These are phyloP conservation scores for Drosophila watanabei DNA, from an alignment of 1,140 invertebrate species.

Conservation along the genomic window DNA sequence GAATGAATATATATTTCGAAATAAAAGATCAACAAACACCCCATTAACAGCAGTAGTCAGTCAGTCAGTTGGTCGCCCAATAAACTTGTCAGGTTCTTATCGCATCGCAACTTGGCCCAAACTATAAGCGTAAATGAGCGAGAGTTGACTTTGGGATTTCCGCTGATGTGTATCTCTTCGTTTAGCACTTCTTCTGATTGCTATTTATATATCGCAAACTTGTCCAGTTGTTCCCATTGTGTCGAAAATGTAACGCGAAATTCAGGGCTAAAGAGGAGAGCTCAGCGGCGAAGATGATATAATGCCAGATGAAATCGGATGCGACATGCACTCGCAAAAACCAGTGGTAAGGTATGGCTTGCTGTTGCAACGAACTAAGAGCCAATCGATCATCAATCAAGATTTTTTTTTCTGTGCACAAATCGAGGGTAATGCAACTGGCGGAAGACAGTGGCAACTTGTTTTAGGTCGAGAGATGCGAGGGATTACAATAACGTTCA, in stretches of 20 bases:
- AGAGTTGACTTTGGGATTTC: slow-evolving; percentile 20
- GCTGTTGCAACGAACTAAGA: neutral
- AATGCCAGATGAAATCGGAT: slow-evolving; percentile 27
- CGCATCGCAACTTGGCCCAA: slow-evolving; percentile 16
- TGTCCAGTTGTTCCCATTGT: slow-evolving; percentile 61
- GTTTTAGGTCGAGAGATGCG: slow-evolving; percentile 25
- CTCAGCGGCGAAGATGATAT: slow-evolving; percentile 48
- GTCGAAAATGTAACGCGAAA: slow-evolving; percentile 54
- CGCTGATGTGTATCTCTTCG: slow-evolving; percentile 31
- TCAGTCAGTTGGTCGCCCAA: neutral
- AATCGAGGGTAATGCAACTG: slow-evolving; percentile 23
- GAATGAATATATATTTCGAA: slow-evolving; percentile 40
- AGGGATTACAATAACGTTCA: slow-evolving; percentile 34
- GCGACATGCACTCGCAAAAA: slow-evolving; percentile 30
- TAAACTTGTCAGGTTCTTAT: slow-evolving; percentile 44
- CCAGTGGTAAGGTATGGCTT: neutral
- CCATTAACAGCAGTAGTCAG: neutral
- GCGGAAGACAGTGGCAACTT: slow-evolving; percentile 8
- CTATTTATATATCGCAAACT: slow-evolving; percentile 40
- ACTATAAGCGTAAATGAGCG: slow-evolving; percentile 7
- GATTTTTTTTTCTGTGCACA: slow-evolving; percentile 4
- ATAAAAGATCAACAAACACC: slow-evolving; percentile 22
- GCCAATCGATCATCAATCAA: slow-evolving; percentile 14
- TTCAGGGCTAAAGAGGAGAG: slow-evolving; percentile 49
- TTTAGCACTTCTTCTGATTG: slow-evolving; percentile 64